Evolutionary conservation across 2,113 vertebrate species (phyloP).

Genomic region (Alexandromys fortis): DNA sequence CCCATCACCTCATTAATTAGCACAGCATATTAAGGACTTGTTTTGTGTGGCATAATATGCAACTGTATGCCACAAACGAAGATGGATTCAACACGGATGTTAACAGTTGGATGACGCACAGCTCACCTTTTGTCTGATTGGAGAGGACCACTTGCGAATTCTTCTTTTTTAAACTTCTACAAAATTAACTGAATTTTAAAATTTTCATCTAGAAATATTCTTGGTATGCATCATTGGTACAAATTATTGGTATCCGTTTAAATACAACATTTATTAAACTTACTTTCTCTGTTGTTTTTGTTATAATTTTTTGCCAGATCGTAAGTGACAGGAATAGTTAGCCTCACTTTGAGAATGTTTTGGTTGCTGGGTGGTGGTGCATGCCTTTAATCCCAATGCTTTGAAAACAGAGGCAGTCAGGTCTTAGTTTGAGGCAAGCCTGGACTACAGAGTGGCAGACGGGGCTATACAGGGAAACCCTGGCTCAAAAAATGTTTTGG

Average conservation of each 20-base stretch:
- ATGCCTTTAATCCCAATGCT: accelerated
- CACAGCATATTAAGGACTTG: constrained; percentile 48
- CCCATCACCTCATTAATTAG: constrained; percentile 69
- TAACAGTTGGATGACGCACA: neutral
- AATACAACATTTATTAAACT: neutral
- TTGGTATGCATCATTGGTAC: neutral
- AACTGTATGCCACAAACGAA: constrained; percentile 40
- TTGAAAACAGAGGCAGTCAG: neutral
- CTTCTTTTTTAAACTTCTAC: constrained; percentile 18
- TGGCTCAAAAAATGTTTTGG: neutral
- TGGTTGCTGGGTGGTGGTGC: neutral
- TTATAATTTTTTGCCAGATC: neutral
- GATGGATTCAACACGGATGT: neutral
- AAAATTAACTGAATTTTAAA: neutral
- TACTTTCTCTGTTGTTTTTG: constrained; percentile 22
- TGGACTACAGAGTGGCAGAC: neutral
- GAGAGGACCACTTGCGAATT: neutral
- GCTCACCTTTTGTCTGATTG: neutral
- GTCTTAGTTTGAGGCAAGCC: neutral
- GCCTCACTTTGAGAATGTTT: neutral
- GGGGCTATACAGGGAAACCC: neutral
- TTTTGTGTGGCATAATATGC: constrained; percentile 48
- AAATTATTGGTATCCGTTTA: neutral
- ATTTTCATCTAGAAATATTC: neutral
- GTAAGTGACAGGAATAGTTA: constrained; percentile 10